These are phyloP conservation scores for Nudaria mundana DNA, from an alignment of 2,888 invertebrate genomes.

Conservation along the genomic window DNA sequence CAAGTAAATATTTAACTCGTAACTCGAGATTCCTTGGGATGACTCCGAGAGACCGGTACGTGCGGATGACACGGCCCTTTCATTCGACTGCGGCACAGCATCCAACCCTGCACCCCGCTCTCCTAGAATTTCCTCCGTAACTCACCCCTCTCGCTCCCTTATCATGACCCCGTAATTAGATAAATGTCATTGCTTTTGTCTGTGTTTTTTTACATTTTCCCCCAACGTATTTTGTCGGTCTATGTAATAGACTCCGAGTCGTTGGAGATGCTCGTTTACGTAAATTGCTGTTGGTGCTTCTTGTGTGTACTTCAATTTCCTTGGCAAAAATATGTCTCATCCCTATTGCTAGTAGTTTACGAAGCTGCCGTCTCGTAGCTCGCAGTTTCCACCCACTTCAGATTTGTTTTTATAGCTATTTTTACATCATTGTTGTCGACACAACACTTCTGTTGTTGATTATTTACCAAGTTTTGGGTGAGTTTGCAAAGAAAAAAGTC, in stretches of 20 bases:
- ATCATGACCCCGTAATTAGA: slow-evolving; percentile 78
- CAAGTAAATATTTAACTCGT: slow-evolving; percentile 19
- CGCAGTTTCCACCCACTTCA: slow-evolving; percentile 37
- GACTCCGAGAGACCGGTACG: slow-evolving; percentile 15
- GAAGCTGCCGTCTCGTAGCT: slow-evolving; percentile 24
- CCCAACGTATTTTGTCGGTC: slow-evolving; percentile 46
- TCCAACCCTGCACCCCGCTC: slow-evolving; percentile 41
- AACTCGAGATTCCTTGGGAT: slow-evolving; percentile 16
- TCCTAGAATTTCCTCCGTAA: slow-evolving; percentile 34
- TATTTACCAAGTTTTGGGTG: too few relatives aligned
- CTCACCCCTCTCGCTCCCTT: slow-evolving; percentile 51
- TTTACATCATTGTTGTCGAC: slow-evolving; percentile 13
- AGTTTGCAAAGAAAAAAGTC: too few relatives aligned
- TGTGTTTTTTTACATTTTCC: slow-evolving; percentile 49
- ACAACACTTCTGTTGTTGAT: slow-evolving; percentile 12
- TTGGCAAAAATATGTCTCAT: slow-evolving; percentile 37
- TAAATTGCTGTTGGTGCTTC: slow-evolving; percentile 37
- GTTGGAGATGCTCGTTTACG: slow-evolving; percentile 42
- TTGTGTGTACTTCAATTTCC: slow-evolving; percentile 31
- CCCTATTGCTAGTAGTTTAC: slow-evolving; percentile 40
- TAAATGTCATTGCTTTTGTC: slow-evolving; percentile 77
- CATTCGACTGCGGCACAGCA: slow-evolving; percentile 61
- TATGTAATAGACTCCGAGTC: slow-evolving; percentile 48
- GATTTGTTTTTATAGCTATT: slow-evolving; percentile 30
- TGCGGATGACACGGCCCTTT: slow-evolving; percentile 31